A percentile compares a stretch with the other conserved stretches of the same genome.
These are phyloP conservation scores for Zophobas atratus DNA, from an alignment of 1,140 invertebrate genomes.

Conservation along the genomic window DNA sequence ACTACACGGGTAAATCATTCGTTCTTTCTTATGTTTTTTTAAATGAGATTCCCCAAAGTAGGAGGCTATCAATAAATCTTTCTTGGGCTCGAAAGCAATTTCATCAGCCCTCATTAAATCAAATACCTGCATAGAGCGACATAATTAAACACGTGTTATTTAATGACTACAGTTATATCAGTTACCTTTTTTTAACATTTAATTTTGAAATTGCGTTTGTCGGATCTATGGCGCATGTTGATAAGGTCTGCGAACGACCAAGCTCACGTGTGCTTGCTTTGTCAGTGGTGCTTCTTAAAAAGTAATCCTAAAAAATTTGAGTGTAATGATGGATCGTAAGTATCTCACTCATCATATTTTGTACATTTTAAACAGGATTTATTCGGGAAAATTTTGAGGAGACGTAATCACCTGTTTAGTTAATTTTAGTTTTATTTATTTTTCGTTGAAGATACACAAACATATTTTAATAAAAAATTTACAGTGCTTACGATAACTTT, in stretches of 20 bases:
- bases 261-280: not conserved
- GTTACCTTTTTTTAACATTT: constrained; percentile 26
- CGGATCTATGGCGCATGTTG: constrained; percentile 33
- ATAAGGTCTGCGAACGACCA: constrained; percentile 22
- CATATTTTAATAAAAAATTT: too few species aligned
- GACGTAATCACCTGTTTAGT: too few species aligned
- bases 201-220: constrained; percentile 44
- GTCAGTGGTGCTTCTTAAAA: too few species aligned
- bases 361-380: too few species aligned
- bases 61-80: constrained; percentile 51
- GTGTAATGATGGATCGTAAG: too few species aligned
- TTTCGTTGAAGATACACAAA: too few species aligned
- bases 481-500: too few species aligned
- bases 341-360: too few species aligned
- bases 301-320: too few species aligned
- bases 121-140: constrained; percentile 25
- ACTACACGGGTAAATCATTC: constrained; percentile 49
- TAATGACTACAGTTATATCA: not conserved
- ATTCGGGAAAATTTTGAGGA: too few species aligned
- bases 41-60: constrained; percentile 55
- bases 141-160: not conserved
- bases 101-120: constrained; percentile 51
- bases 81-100: constrained; percentile 52
- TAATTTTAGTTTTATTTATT: too few species aligned
- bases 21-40: constrained; percentile 53